Base-by-base conservation (phyloP, 2,888 invertebrate genomes). In the Nymphalis polychloros region DNA sequence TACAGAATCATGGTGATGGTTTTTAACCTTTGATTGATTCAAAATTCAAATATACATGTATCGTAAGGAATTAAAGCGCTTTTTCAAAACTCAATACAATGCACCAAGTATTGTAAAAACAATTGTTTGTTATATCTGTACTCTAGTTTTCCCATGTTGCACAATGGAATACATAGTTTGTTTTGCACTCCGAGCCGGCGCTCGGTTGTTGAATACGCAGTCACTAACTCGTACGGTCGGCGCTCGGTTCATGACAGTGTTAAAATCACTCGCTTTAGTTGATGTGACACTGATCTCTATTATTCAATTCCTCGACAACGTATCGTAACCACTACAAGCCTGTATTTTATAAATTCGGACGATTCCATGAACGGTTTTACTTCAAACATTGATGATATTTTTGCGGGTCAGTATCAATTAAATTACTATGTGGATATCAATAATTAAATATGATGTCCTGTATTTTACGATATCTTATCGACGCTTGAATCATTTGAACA, bases 101-200 rank as follows among this genome's bases (percentile, higher is more conserved):
- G 74, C 64, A 67, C 67, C 53, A 70, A 69, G 71, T 68, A 70
- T 76, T 76, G 72, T 74, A 71, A 74, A 73, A 73, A 66, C 64
- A 80, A 59, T 74, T 73, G 78, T 82, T 83, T 81, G 81, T 79
- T 84, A 84, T 84, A 81, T 87, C 46, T 60, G 84, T 87, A 82
- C 82, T 83, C 75, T 76, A 84, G 75, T 86, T 86, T 91, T 92
- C 91, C 86, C 92, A 92, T 87, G 87, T 84, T 79, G 73, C 79
- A 90, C 89, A 90, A 90, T 90, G 79, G 86, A 85, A 79, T 55
- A 55, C 79, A 66, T 55, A 79, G 83, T 83, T 83, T 87, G 88
- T 89, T 89, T 88, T 85, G 83, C 83, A 83, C 84, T 84, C 82
- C 77, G 82, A 77, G 77, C 61, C 77, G 80, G 79, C 78, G 80